Conservation (phyloP, 2,113 vertebrate species). For the Psilopsiagon aymara region DNA sequence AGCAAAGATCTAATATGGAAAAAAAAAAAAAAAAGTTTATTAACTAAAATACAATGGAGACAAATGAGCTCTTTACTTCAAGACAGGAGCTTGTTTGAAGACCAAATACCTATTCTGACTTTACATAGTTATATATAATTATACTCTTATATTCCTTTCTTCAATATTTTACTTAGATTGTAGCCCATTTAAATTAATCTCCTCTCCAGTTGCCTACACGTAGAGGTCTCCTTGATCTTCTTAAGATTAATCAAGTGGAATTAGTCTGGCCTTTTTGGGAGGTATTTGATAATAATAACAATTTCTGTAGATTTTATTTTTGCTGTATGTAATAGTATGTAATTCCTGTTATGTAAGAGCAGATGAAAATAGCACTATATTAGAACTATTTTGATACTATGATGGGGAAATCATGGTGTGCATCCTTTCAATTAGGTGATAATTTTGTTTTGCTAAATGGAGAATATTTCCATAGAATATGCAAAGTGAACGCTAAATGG, state of each 20-base stretch:
- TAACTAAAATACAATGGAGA: neutral
- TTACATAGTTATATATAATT: neutral
- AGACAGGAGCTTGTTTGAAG: neutral
- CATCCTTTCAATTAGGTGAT: conserved; percentile 10
- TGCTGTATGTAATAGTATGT: neutral
- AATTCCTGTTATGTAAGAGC: neutral
- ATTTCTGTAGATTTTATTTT: conserved; percentile 3
- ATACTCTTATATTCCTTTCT: neutral
- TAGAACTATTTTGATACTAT: neutral
- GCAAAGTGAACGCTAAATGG: neutral
- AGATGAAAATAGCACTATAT: neutral
- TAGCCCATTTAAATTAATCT: neutral
- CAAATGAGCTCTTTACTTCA: neutral
- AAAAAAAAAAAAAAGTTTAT: neutral
- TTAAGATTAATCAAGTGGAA: neutral
- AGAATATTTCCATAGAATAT: neutral
- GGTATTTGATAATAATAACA: neutral
- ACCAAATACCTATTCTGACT: neutral
- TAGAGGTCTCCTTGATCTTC: neutral
- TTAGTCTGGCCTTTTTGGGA: neutral
- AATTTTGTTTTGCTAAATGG: neutral
- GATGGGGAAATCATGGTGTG: neutral
- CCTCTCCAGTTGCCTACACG: neutral
- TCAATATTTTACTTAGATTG: neutral
- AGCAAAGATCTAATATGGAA: neutral